These are phyloP conservation scores for Bungarus multicinctus DNA, from an alignment of 2,113 vertebrate species.

Conservation along the genomic window DNA sequence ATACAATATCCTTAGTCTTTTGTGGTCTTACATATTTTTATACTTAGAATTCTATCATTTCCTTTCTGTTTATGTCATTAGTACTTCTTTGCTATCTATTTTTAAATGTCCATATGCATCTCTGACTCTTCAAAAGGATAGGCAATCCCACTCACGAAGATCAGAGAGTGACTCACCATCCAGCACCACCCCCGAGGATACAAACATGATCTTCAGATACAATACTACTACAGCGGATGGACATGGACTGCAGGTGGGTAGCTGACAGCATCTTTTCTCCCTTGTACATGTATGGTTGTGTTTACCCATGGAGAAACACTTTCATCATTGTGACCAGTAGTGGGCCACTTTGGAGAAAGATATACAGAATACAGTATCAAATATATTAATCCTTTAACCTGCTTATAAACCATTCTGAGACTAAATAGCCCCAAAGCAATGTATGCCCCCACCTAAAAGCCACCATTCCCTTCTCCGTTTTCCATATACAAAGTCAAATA, in stretches of 20 bases:
- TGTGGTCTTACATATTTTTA: background rate
- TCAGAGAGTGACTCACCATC: constrained; percentile 77
- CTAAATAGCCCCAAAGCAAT: background rate
- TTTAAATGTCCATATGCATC: background rate
- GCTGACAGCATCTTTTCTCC: background rate
- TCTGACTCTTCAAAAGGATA: constrained; percentile 57
- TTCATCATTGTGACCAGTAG: background rate
- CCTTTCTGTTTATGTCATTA: background rate
- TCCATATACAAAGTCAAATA: background rate
- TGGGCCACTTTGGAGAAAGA: background rate
- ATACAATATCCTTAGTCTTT: too few species aligned
- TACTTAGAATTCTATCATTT: background rate
- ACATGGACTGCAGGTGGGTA: constrained; percentile 79
- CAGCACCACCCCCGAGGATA: constrained; percentile 78
- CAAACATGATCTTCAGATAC: constrained; percentile 77
- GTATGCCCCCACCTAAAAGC: background rate
- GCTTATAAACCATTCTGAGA: background rate
- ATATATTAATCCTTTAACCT: background rate
- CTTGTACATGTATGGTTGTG: background rate
- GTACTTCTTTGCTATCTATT: background rate
- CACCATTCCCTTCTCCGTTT: background rate
- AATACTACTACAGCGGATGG: constrained; percentile 74
- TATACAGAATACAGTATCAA: background rate
- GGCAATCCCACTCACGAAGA: constrained; percentile 69
- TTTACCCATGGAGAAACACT: background rate